These are phyloP conservation scores for Cephus nigrinus DNA, from an alignment of 2,888 invertebrate species.

Conservation along the genomic window DNA sequence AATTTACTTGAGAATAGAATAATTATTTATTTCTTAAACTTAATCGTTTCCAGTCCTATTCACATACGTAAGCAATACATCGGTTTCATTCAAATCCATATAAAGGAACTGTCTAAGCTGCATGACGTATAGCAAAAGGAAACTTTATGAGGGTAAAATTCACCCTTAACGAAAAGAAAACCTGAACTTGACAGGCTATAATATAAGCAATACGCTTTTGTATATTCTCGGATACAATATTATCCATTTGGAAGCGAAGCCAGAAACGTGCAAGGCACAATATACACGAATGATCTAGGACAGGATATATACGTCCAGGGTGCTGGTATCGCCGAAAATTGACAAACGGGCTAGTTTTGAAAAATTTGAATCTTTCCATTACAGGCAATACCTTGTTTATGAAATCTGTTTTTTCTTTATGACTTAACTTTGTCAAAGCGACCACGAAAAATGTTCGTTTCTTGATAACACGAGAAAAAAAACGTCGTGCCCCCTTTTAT, in stretches of 20 bases:
- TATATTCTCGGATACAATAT: not conserved
- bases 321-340: too few relatives aligned
- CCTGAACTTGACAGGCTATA: not conserved
- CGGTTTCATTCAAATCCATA: not conserved
- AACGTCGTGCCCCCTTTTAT: not conserved
- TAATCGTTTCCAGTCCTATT: not conserved
- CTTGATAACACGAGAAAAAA: not conserved
- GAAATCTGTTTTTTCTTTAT: not conserved
- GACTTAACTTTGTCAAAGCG: not conserved
- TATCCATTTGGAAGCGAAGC: not conserved
- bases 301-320: not conserved
- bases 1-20: not conserved
- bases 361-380: too few relatives aligned
- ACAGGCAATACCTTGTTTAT: not conserved
- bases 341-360: too few relatives aligned
- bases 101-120: too few relatives aligned
- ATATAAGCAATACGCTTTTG: not conserved
- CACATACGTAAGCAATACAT: not conserved
- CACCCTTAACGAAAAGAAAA: not conserved
- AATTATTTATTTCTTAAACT: not conserved
- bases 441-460: not conserved
- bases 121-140: not conserved
- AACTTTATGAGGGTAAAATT: not conserved
- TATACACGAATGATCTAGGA: not conserved
- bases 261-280: not conserved